Conservation (phyloP, 1,140 invertebrate species). For the Bilobella aurantiaca region DNA sequence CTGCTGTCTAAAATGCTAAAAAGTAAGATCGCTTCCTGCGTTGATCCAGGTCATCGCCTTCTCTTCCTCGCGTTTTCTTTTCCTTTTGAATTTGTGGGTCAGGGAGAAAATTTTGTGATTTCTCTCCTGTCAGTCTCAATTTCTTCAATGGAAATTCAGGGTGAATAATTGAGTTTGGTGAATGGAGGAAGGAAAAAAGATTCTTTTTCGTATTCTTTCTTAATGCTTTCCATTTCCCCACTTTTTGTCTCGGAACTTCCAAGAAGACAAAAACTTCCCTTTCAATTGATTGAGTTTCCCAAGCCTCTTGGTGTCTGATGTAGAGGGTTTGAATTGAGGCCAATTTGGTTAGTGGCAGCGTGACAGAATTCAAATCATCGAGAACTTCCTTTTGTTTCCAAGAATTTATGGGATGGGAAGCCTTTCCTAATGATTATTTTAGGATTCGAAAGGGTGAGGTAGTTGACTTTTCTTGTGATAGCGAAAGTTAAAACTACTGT, state of each 20-base stretch:
- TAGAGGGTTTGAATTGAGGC: not conserved
- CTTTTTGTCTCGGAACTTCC: too few species aligned
- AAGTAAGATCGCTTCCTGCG: too few species aligned
- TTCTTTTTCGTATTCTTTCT: too few species aligned
- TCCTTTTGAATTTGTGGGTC: not conserved
- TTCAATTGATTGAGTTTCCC: too few species aligned
- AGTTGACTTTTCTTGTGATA: not conserved
- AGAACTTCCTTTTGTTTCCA: not conserved
- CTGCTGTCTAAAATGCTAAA: too few species aligned
- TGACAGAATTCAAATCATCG: not conserved
- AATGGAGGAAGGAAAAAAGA: not conserved
- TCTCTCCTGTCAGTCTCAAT: not conserved
- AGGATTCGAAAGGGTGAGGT: not conserved
- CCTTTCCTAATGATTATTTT: not conserved
- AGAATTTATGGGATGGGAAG: not conserved
- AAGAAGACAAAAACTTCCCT: too few species aligned
- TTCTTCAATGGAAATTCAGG: not conserved
- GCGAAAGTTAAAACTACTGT: too few species aligned
- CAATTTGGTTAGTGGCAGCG: not conserved
- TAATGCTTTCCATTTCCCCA: too few species aligned
- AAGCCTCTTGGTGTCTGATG: too few species aligned
- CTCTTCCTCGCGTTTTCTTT: not conserved
- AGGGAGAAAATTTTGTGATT: not conserved
- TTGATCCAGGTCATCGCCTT: not conserved
- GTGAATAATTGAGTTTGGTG: not conserved